Percentiles rank a stretch among this genome's conserved stretches.
Evolutionary conservation across 30 jellyfish, hydroid and myxozoan genomes (phyloP).

Genomic region (Phacellophora camtschatica): DNA sequence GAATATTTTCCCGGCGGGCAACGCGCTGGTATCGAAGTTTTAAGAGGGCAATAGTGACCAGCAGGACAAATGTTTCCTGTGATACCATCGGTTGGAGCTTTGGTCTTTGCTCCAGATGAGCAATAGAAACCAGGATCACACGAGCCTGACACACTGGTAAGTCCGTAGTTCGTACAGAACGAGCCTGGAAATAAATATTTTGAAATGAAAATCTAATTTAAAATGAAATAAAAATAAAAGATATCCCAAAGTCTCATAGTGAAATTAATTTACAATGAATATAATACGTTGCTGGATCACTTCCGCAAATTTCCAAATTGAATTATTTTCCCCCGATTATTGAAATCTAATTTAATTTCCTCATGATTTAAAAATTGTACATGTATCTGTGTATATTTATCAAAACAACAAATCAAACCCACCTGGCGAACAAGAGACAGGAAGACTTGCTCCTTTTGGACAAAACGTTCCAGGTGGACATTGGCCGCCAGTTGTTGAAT

Average conservation of each 20-base stretch:
- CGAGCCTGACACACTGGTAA: conserved; percentile 69
- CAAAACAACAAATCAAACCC: neutral
- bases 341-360: too few species aligned
- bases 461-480: conserved; percentile 87
- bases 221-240: too few species aligned
- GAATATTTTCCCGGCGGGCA: conserved; percentile 96
- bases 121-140: conserved; percentile 90
- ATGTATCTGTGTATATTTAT: too few species aligned
- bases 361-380: too few species aligned
- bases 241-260: too few species aligned
- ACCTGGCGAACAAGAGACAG: conserved; percentile 86
- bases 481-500: conserved; percentile 90
- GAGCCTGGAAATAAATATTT: conserved; percentile 60
- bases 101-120: conserved; percentile 58
- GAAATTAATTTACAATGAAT: too few species aligned
- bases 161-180: conserved; percentile 74
- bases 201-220: too few species aligned
- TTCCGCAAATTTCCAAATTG: too few species aligned
- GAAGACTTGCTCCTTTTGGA: conserved; percentile 78
- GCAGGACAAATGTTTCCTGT: conserved; percentile 90
- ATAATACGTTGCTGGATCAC: too few species aligned
- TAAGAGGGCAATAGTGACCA: conserved; percentile 79
- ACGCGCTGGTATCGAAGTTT: conserved; percentile 67
- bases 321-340: too few species aligned
- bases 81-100: conserved; percentile 84